Evolutionary conservation across 2,113 vertebrate genomes (phyloP), one percentile per base, ranked within the genome.

Genomic region (Tragelaphus buxtoni): DNA sequence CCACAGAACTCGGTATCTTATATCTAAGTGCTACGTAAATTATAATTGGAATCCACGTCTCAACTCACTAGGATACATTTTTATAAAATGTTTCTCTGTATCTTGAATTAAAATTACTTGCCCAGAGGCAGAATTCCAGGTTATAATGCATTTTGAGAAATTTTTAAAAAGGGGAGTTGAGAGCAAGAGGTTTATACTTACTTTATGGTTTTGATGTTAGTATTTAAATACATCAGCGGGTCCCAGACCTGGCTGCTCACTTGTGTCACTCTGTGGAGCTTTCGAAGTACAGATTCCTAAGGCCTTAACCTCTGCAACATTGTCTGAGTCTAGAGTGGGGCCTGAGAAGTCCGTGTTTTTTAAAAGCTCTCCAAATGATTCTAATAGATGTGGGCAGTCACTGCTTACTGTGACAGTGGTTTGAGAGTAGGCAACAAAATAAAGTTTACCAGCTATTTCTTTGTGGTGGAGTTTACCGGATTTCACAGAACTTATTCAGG

Each of bases 61-160:
- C 89, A 93, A 87, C 85, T 95, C 84, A 95, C 32, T 89, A 97
- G 93, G 65, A 96, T 95, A 87, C 94, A 96, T 97, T 96, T 98
- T 98, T 97, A 95, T 97, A 97, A 97, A 97, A 95, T 97, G 91
- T 97, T 97, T 97, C 96, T 96, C 80, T 97, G 63, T 95, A 95
- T 96, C 96, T 96, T 98, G 85, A 97, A 95, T 92, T 97, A 84
- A 95, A 97, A 96, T 94, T 93, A 97, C 56, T 90, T 96, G 91
- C 93, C 91, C 69, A 92, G 85, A 93, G 65, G 90, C 91, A 88
- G 91, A 60, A 93, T 96, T 97, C 92, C 89, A 63, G 90, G 55
- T 35, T 89, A n/a, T 95, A 95, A 88, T 63, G 58, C 56, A 42
- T 94, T 95, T 88, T 92, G 42, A 92, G 88, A 60, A 88, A 39